A percentile compares a stretch with the other conserved stretches of the same genome.
phyloP scores from a whole-genome alignment of 2,113 vertebrate genomes.

The Pristiophorus japonicus region DNA sequence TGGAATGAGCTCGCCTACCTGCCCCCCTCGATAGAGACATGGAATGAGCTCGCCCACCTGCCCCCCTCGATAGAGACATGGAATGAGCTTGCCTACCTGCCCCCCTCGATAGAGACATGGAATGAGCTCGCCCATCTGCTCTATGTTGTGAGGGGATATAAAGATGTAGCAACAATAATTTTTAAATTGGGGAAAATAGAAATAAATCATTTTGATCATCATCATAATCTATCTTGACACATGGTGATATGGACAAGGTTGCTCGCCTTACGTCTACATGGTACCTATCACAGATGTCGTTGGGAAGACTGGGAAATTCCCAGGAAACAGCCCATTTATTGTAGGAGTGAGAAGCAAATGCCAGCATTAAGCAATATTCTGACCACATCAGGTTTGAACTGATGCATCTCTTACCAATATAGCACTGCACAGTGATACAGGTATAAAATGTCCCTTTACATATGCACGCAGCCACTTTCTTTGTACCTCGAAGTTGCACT shows the following conservation, averaged over 20 bases:
- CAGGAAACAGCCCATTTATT: neutral
- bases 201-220: neutral
- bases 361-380: neutral
- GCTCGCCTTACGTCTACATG: neutral
- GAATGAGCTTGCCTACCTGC: no score
- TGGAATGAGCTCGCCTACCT: no score
- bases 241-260: neutral
- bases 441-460: neutral
- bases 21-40: no score
- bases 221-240: neutral
- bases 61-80: no score
- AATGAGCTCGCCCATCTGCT: no score
- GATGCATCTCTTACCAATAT: neutral
- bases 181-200: neutral
- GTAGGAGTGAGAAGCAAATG: neutral
- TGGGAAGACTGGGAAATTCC: neutral
- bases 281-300: neutral
- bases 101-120: no score
- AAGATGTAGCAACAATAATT: neutral
- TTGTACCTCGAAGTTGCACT: neutral
- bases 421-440: neutral
- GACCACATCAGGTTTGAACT: neutral
- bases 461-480: neutral
- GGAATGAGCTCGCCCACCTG: no score
- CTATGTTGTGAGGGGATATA: neutral